phyloP scores from a whole-genome alignment of 2,113 vertebrate genomes.

The Alouatta palliata region DNA sequence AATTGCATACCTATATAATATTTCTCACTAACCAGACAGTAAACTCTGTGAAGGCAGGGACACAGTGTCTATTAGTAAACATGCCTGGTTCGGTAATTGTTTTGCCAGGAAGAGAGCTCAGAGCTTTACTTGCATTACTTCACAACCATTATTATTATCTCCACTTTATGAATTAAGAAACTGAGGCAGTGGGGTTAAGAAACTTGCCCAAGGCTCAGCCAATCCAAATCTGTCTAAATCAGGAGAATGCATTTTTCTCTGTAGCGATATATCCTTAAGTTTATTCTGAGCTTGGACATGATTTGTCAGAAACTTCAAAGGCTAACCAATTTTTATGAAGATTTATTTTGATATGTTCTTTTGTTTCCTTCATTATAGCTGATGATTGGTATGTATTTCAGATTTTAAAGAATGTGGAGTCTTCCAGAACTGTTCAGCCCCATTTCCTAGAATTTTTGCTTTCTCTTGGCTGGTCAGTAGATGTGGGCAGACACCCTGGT shows the following conservation, averaged over 20 bases:
- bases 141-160: background rate
- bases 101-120: background rate
- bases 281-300: conserved; percentile 41
- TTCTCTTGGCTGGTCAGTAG: conserved; percentile 96
- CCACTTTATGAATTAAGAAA: background rate
- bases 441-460: conserved; percentile 97
- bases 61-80: background rate
- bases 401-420: conserved; percentile 97
- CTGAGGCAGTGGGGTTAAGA: background rate
- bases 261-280: background rate
- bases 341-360: conserved; percentile 43
- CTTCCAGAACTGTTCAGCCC: conserved; percentile 92
- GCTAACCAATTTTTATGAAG: conserved; percentile 15
- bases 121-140: background rate
- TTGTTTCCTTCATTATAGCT: conserved; percentile 56
- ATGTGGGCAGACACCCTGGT: conserved; percentile 93
- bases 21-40: conserved; percentile 1
- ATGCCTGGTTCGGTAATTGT: background rate
- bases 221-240: background rate
- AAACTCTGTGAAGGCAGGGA: background rate
- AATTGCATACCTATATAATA: background rate
- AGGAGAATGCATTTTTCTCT: background rate
- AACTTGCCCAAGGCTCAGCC: background rate
- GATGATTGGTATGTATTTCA: conserved; percentile 80
- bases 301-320: conserved; percentile 35